Conservation (phyloP, 2,113 vertebrate genomes). For the Cryptotis parvus region DNA sequence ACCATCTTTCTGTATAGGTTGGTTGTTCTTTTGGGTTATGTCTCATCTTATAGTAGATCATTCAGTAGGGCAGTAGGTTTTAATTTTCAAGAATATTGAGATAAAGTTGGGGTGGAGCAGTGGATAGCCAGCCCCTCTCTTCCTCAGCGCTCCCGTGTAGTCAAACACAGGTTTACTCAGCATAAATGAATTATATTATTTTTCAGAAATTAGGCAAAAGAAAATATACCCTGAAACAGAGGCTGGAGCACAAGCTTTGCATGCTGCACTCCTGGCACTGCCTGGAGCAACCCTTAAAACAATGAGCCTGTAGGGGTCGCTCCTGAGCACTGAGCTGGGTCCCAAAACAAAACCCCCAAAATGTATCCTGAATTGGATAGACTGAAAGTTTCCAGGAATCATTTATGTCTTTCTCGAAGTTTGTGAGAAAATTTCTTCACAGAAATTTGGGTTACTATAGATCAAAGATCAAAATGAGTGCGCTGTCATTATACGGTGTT, state of each 20-base stretch:
- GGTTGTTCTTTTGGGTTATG: too few relatives aligned
- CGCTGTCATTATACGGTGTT: neutral
- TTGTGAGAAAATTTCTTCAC: conserved; percentile 5
- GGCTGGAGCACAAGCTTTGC: too few relatives aligned
- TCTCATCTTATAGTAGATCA: too few relatives aligned
- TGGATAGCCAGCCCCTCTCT: neutral
- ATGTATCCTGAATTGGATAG: neutral
- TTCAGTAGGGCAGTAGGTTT: neutral
- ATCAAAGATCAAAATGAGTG: neutral
- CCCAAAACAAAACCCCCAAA: neutral
- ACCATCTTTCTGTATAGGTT: too few relatives aligned
- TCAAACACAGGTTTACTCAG: neutral
- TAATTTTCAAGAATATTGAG: neutral
- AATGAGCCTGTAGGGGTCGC: too few relatives aligned
- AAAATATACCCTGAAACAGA: neutral
- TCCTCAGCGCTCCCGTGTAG: too few relatives aligned
- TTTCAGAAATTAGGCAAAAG: neutral
- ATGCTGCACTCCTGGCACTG: too few relatives aligned
- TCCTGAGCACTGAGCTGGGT: too few relatives aligned
- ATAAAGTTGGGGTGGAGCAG: neutral
- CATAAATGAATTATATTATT: neutral
- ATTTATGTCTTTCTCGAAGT: conserved; percentile 24
- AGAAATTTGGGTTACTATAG: neutral
- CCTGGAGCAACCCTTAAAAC: too few relatives aligned
- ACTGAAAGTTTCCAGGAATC: neutral